phyloP scores from a whole-genome alignment of 2,888 invertebrate genomes.

The Allophyes oxyacanthae region DNA sequence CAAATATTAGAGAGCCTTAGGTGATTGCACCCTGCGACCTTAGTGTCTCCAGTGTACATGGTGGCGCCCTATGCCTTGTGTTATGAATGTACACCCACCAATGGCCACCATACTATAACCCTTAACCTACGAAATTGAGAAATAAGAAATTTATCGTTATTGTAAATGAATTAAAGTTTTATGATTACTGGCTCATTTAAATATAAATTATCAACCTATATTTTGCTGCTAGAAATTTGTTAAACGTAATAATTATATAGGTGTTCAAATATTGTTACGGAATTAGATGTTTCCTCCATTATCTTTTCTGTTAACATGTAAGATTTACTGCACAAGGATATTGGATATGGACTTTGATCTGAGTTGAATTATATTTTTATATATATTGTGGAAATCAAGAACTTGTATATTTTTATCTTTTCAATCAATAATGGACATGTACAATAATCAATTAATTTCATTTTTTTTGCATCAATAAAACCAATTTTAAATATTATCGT shows the following conservation, averaged over 20 bases:
- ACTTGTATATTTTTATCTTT: conserved; percentile 88
- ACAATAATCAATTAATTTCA: conserved; percentile 86
- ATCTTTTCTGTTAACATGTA: conserved; percentile 84
- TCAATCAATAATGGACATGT: conserved; percentile 88
- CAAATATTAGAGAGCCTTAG: conserved; percentile 85
- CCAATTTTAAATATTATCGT: conserved; percentile 85
- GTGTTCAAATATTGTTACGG: conserved; percentile 88
- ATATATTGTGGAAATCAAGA: conserved; percentile 86
- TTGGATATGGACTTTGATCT: conserved; percentile 88
- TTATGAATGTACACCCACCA: conserved; percentile 54
- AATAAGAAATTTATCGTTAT: conserved; percentile 82
- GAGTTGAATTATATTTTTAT: conserved; percentile 89
- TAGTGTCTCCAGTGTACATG: conserved; percentile 70
- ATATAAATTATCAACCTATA: conserved; percentile 82
- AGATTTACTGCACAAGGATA: conserved; percentile 88
- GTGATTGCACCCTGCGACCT: conserved; percentile 77
- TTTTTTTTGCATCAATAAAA: conserved; percentile 88
- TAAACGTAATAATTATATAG: conserved; percentile 86
- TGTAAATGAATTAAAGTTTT: conserved; percentile 86
- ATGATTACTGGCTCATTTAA: conserved; percentile 85
- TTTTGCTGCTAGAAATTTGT: conserved; percentile 87
- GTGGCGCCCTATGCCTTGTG: conserved; percentile 59
- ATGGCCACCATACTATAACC: conserved; percentile 67
- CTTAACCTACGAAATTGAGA: conserved; percentile 78
- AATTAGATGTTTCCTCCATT: conserved; percentile 86